Conservation (phyloP, 2,888 invertebrate species). For the Amblyjoppa fuscipennis region DNA sequence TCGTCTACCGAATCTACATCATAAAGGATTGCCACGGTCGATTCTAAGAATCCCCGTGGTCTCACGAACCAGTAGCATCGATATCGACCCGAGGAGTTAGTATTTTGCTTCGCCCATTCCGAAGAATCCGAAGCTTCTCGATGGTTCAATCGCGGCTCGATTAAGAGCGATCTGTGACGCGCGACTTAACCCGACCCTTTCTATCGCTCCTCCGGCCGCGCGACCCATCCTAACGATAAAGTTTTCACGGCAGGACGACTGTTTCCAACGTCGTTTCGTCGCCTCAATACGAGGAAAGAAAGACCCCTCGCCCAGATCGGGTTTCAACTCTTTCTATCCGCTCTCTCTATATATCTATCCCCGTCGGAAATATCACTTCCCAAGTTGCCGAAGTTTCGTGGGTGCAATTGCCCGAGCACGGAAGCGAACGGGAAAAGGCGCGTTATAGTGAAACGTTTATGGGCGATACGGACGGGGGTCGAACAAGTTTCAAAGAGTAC, state of each 20-base stretch:
- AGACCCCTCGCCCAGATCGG: neutral
- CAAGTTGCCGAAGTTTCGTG: constrained; percentile 47
- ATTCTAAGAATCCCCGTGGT: constrained; percentile 33
- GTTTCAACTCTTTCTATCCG: constrained; percentile 1
- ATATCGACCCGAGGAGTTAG: neutral
- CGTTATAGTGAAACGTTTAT: constrained; percentile 42
- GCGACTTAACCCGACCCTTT: constrained; percentile 15
- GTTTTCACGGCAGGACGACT: constrained; percentile 47
- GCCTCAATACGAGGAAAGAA: constrained; percentile 20
- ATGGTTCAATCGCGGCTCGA: constrained; percentile 48
- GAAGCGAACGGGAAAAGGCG: constrained; percentile 38
- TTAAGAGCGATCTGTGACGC: constrained; percentile 50
- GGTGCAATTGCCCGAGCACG: constrained; percentile 34
- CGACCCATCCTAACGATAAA: constrained; percentile 37
- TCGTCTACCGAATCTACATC: constrained; percentile 53
- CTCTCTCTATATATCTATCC: constrained; percentile 39
- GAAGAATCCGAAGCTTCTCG: constrained; percentile 30
- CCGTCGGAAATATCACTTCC: constrained; percentile 63
- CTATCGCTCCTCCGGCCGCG: constrained; percentile 1
- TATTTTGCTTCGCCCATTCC: constrained; percentile 20
- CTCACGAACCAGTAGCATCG: neutral
- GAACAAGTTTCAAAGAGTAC: constrained; percentile 2
- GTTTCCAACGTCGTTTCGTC: constrained; percentile 57
- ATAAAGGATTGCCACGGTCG: constrained; percentile 48
- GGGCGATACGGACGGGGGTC: constrained; percentile 4